Percentiles rank a stretch among this genome's conserved stretches.
phyloP scores from a whole-genome alignment of 2,888 invertebrate species.

The Pristionchus mayeri region DNA sequence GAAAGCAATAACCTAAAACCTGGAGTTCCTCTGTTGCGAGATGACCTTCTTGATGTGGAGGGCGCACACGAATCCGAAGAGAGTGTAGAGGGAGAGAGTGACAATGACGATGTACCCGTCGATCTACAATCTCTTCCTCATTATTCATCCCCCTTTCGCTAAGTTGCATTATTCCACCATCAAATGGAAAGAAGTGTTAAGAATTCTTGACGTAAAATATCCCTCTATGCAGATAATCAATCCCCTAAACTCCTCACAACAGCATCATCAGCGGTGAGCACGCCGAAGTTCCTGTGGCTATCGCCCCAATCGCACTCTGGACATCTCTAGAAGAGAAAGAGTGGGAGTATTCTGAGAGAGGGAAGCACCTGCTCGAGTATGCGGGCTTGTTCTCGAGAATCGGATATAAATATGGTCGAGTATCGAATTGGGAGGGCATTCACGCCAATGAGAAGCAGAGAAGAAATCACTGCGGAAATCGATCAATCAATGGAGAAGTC shows the following conservation, averaged over 20 bases:
- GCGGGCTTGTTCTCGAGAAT: background rate
- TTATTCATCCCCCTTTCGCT: background rate
- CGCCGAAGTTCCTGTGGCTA: background rate
- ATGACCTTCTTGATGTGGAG: background rate
- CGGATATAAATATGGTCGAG: background rate
- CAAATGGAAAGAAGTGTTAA: too few species aligned
- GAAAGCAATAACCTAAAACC: background rate
- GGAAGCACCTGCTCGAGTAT: background rate
- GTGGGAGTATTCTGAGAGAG: background rate
- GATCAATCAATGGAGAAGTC: background rate
- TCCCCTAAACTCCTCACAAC: background rate
- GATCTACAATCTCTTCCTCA: background rate
- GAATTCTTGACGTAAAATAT: too few species aligned
- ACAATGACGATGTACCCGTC: background rate
- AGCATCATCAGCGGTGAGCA: background rate
- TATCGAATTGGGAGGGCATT: background rate
- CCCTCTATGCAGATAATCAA: too few species aligned
- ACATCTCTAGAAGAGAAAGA: conserved; percentile 1
- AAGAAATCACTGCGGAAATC: background rate
- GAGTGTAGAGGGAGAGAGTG: background rate
- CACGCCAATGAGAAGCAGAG: background rate
- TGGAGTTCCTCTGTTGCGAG: background rate
- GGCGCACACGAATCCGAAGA: background rate
- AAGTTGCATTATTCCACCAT: too few species aligned
- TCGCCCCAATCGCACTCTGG: background rate